These are phyloP conservation scores for Astyanax mexicanus DNA, from an alignment of 2,797 vertebrate species.

Conservation along the genomic window DNA sequence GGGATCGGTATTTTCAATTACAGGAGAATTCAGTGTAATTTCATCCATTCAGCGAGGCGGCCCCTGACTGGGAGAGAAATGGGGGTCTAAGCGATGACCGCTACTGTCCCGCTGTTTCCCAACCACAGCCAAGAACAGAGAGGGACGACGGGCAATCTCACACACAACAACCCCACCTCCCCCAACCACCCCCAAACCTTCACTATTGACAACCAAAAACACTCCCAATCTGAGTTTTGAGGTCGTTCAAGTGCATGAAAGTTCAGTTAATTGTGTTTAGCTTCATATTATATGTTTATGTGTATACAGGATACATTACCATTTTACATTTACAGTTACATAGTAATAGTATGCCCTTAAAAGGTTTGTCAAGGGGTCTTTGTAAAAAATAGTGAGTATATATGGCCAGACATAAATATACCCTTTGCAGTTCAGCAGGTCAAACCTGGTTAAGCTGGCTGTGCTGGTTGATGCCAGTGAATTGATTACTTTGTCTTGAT, in stretches of 20 bases:
- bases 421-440: too few species aligned
- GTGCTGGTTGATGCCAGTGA: too few species aligned
- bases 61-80: conserved; percentile 79
- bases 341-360: too few species aligned
- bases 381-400: too few species aligned
- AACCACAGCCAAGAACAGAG: conserved; percentile 66
- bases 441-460: too few species aligned
- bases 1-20: conserved; percentile 81
- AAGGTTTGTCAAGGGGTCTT: too few species aligned
- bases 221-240: neutral
- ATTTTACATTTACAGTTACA: too few species aligned
- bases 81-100: conserved; percentile 66
- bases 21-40: conserved; percentile 79
- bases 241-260: conserved; percentile 1
- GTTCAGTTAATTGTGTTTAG: neutral
- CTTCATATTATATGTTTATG: neutral
- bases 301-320: neutral
- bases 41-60: conserved; percentile 75
- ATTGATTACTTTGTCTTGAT: too few species aligned
- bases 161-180: conserved; percentile 42
- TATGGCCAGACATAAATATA: too few species aligned
- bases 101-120: conserved; percentile 65
- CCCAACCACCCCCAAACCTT: conserved; percentile 68
- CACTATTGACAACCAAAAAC: conserved; percentile 46
- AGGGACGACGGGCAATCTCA: conserved; percentile 52